Evolutionary conservation across 1,140 invertebrate species (phyloP).

Genomic region (Drosophila guanche): DNA sequence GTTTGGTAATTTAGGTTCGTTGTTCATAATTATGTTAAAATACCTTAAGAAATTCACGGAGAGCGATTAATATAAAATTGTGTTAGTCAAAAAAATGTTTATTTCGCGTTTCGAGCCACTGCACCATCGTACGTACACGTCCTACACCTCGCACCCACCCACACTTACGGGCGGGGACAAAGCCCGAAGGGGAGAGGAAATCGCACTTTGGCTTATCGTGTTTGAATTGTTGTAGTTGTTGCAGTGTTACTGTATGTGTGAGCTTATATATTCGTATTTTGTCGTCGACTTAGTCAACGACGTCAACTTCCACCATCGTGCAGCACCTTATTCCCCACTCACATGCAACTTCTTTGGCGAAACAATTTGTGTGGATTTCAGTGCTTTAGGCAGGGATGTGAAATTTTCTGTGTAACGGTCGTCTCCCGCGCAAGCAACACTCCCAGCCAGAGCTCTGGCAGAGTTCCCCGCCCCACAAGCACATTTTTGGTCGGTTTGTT

Average conservation of each 20-base stretch:
- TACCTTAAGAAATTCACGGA: too few species aligned
- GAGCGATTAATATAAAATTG: too few species aligned
- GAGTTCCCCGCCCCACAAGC: conserved; percentile 19
- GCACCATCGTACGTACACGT: conserved; percentile 12
- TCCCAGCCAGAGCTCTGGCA: conserved; percentile 20
- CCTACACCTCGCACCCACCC: neutral
- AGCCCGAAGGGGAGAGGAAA: conserved; percentile 27
- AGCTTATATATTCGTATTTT: conserved; percentile 45
- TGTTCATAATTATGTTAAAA: too few species aligned
- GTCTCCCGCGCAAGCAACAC: conserved; percentile 48
- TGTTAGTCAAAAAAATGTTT: neutral
- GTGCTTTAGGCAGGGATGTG: conserved; percentile 29
- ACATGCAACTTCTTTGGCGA: conserved; percentile 53
- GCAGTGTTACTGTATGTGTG: conserved; percentile 18
- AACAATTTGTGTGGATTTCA: conserved; percentile 30
- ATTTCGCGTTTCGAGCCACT: neutral
- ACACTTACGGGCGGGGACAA: neutral
- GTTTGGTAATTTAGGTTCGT: too few species aligned
- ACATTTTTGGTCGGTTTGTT: conserved; percentile 15
- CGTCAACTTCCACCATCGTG: conserved; percentile 27
- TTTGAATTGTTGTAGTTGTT: conserved; percentile 49
- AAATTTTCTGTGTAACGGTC: conserved; percentile 73
- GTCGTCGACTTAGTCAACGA: conserved; percentile 47
- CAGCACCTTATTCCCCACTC: conserved; percentile 52
- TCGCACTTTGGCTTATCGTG: conserved; percentile 64